phyloP scores from a whole-genome alignment of 2,113 vertebrate genomes.

The Caretta caretta region DNA sequence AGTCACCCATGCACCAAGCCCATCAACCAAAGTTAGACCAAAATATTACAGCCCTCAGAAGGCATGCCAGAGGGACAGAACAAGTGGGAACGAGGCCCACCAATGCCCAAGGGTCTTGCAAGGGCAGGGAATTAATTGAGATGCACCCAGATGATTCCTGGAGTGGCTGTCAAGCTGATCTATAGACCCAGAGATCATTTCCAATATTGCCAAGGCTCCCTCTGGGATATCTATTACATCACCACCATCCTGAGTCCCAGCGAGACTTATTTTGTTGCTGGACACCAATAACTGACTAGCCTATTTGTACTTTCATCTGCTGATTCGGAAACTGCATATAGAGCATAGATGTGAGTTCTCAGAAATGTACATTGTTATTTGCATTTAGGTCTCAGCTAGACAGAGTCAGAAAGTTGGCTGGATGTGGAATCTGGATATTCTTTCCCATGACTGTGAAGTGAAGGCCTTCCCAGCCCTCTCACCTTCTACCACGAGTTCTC shows the following conservation, averaged over 20 bases:
- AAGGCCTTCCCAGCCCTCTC: not conserved
- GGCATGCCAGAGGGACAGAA: not conserved
- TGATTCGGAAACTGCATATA: conserved; percentile 15
- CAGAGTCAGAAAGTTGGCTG: not conserved
- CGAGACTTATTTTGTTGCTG: not conserved
- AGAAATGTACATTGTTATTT: not conserved
- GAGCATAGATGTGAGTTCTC: not conserved
- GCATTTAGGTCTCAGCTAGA: not conserved
- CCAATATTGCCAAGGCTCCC: conserved; percentile 19
- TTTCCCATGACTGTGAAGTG: not conserved
- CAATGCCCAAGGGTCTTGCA: not conserved
- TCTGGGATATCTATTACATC: conserved; percentile 8
- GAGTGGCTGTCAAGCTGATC: not conserved
- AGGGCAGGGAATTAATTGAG: not conserved
- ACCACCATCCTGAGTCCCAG: conserved; percentile 4
- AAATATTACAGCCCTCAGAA: not conserved
- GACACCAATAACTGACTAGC: not conserved
- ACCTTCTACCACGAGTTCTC: not conserved
- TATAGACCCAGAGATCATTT: conserved; percentile 28
- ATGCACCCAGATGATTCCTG: not conserved
- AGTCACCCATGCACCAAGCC: not conserved
- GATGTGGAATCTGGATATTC: not conserved
- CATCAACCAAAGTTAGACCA: not conserved
- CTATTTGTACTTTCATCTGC: conserved; percentile 1
- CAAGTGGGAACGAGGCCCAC: not conserved